phyloP scores from a whole-genome alignment of 2,797 vertebrate genomes.

The Squalus acanthias region DNA sequence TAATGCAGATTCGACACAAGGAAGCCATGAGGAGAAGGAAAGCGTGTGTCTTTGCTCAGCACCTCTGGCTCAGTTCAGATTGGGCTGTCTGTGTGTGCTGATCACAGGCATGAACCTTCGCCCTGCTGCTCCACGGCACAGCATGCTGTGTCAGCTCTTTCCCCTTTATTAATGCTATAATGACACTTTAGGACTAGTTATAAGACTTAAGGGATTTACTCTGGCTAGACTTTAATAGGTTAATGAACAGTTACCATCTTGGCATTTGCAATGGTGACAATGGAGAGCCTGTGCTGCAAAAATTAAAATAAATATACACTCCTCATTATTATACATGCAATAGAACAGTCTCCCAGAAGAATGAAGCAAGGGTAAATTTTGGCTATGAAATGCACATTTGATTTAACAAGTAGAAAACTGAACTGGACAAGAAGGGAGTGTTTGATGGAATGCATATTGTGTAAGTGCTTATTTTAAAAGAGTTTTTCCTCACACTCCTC shows the following conservation, averaged over 20 bases:
- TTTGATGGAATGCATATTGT: background rate
- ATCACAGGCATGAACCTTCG: background rate
- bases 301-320: slow-evolving; percentile 7
- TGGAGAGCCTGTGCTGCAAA: background rate
- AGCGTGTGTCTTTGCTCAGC: background rate
- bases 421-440: background rate
- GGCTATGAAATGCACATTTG: slow-evolving; percentile 2
- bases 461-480: background rate
- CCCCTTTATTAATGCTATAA: background rate
- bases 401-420: background rate
- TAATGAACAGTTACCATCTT: background rate
- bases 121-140: background rate
- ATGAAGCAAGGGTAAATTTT: background rate
- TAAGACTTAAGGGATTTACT: background rate
- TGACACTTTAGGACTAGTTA: background rate
- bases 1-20: background rate
- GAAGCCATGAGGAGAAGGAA: background rate
- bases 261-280: background rate
- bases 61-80: background rate
- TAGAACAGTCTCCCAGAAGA: background rate
- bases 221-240: slow-evolving; percentile 16
- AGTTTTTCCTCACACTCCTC: background rate
- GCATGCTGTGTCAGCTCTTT: background rate
- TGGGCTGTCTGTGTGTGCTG: background rate
- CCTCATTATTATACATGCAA: background rate